Evolutionary conservation across 1,140 invertebrate genomes (phyloP), one percentile per base, ranked within the genome.

Genomic region (Delia radicum): DNA sequence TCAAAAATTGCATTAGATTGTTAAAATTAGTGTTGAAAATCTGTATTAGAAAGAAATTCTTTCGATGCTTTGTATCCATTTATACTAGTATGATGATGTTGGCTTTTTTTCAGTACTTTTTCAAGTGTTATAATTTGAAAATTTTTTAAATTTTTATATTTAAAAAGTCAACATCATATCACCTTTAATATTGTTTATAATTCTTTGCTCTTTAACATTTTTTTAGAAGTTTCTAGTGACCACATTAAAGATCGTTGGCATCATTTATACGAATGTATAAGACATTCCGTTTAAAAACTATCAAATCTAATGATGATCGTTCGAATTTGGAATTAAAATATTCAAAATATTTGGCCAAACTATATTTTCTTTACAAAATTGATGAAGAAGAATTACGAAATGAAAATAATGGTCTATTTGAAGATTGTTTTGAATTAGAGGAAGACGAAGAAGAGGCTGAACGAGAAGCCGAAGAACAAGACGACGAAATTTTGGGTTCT

Each of bases 241-340:
- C 80, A 85, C 31, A 77, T 85, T 7, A 80, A 82, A 27, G 83
- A 83, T 12, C 81, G 83, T 13, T 85, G 83, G 83, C 78, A 83
- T 29, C 83, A 85, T 62, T 81, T 85, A 79, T 85, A 85, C 62
- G 83, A 85, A 85, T 85, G 83, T 85, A 85, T 77, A 85, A 85
- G 67, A 79, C 83, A 1, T 85, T 85, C 71, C 83, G 83, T 4
- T 76, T 85, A 0, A 85, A 85, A 69, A 83, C 78, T 26, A 85
- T 85, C n/a, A 85, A 85, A 74, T 78, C 82, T 48, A 79, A 80
- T 18, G 74, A 61, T 0, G 77, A 76, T 7, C 80, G 82, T 69
- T 80, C 79, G 2, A 83, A 83, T 76, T 76, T 85, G 1, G 83
- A 85, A 72, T 55, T 85, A 2, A 85, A 85, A 62, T 85, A 85